Evolutionary conservation across 2,888 invertebrate species (phyloP), one percentile per base, ranked within the genome.

Genomic region (Pachydiplax longipennis): DNA sequence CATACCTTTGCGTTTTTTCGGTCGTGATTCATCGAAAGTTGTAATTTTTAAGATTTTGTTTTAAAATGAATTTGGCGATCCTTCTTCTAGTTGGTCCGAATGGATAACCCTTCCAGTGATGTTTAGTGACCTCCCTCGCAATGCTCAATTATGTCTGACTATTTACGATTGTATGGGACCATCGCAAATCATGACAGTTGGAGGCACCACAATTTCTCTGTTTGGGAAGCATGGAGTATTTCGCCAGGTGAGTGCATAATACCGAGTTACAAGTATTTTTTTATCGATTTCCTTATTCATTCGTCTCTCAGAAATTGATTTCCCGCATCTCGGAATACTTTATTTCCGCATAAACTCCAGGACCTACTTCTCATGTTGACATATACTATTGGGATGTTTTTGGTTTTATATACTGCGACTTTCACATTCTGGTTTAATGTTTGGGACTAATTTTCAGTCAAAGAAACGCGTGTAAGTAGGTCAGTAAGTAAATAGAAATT

Each of bases 221-320:
- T 99, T 99, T 94, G 98, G 99, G 82, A 99, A 99, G 94, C 97
- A 98, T 94, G 99, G 99, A 61, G 96, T 98, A 93, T 96, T 98
- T 93, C 96, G 98, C 92, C 97, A 98, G 95, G 97, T 97, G 93
- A 91, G 92, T 92, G 90, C 44, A 22, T 25, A 22, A 80, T 15
- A 35, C 35, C 35, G 25, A 5, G 35, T 31, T 15, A 80, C 0
- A 13, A 25, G 13, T 18, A 73, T 18, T 22, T 25, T 15, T 0
- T 40, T 40, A 5, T 40, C 4, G 6, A 18, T 15, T 61, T 61
- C 13, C 61, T 61, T 61, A 2, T 40, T 12, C 6, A 5, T 5
- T 40, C 40, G 2, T 5, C 6, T 6, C 2, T 40, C 6, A 6
- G 40, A 5, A 2, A 40, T 5, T 6, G 6, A 5, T 40, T 40